phyloP scores from a whole-genome alignment of 2,113 vertebrate species.

The Gymnogyps californianus region DNA sequence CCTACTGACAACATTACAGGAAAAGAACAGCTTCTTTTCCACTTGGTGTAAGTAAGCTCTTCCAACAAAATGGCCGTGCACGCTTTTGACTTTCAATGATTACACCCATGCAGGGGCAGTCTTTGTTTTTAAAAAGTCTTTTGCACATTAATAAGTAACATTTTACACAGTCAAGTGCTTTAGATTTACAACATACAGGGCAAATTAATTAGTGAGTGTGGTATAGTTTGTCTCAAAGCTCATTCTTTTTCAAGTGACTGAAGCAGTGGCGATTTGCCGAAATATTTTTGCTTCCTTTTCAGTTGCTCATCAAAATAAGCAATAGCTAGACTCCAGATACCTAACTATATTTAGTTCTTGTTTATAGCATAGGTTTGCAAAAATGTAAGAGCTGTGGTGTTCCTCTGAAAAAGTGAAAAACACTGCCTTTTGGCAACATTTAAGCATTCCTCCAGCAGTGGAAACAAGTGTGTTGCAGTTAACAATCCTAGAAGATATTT shows the following conservation, averaged over 20 bases:
- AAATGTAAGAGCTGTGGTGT: neutral
- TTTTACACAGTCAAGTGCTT: neutral
- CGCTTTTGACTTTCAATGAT: neutral
- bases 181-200: neutral
- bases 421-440: neutral
- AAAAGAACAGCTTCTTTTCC: neutral
- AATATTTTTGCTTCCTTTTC: neutral
- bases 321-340: neutral
- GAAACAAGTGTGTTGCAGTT: neutral
- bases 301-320: neutral
- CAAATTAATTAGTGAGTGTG: neutral
- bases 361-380: neutral
- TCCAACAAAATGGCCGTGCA: neutral
- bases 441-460: neutral
- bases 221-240: neutral
- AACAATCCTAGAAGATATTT: conserved; percentile 21
- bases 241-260: neutral
- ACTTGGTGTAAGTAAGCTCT: neutral
- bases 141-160: neutral
- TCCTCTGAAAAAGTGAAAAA: neutral
- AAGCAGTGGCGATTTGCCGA: neutral
- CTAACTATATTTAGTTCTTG: neutral
- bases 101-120: neutral
- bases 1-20: neutral
- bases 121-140: neutral